Evolutionary conservation across 2,888 invertebrate species (phyloP).

Genomic region (Hylaea fasciaria): DNA sequence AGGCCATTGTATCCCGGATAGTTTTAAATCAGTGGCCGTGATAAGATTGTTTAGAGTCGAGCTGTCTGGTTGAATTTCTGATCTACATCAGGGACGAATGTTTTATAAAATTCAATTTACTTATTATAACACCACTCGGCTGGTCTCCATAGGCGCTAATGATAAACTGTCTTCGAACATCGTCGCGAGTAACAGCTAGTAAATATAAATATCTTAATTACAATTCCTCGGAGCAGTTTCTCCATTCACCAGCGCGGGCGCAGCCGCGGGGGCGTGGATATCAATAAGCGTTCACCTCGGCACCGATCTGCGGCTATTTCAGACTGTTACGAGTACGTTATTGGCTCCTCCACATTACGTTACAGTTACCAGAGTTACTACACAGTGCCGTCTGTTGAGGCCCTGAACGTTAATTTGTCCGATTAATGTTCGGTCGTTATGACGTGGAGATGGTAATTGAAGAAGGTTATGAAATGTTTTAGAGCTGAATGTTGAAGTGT

Average conservation of each 20-base stretch:
- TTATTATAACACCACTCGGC: too few species aligned
- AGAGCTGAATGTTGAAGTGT: not conserved
- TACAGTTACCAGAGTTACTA: not conserved
- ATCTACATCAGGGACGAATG: too few species aligned
- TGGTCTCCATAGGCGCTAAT: too few species aligned
- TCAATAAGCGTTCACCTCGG: constrained; percentile 53
- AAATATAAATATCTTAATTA: too few species aligned
- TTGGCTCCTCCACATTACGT: constrained; percentile 24
- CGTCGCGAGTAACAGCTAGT: too few species aligned
- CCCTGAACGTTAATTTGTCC: constrained; percentile 47
- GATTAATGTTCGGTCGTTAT: constrained; percentile 24
- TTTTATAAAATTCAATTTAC: too few species aligned
- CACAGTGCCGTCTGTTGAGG: constrained; percentile 30
- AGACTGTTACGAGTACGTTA: constrained; percentile 52
- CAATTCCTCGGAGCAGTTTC: not conserved
- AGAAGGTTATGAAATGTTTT: constrained; percentile 7
- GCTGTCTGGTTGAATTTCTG: too few species aligned
- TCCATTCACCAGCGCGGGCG: constrained; percentile 2
- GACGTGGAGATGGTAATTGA: constrained; percentile 13
- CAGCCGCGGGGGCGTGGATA: constrained; percentile 9
- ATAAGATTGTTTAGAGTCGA: too few species aligned
- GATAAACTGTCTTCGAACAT: too few species aligned
- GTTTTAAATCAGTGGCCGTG: not conserved
- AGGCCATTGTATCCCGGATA: constrained; percentile 1
- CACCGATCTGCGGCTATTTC: constrained; percentile 52